Percentiles rank a stretch among this genome's conserved stretches.
phyloP scores from a whole-genome alignment of 1,140 invertebrate species.

The Protaetia brevitarsis region DNA sequence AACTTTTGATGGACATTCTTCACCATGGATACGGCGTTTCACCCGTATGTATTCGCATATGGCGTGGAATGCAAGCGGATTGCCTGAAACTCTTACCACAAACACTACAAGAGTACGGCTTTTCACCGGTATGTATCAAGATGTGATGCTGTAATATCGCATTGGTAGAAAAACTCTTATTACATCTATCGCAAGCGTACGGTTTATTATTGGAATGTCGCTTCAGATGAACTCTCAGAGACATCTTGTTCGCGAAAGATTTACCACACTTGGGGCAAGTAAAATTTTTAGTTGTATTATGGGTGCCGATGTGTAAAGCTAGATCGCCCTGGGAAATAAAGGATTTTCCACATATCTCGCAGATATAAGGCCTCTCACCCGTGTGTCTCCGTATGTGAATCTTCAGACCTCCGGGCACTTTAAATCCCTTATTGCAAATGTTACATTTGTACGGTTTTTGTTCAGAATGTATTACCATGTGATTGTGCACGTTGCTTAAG shows the following conservation, averaged over 20 bases:
- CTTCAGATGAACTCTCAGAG: slow-evolving; percentile 44
- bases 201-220: slow-evolving; percentile 90
- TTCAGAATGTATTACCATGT: not conserved
- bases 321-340: slow-evolving; percentile 33
- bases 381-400: slow-evolving; percentile 34
- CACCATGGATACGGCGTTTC: slow-evolving; percentile 31
- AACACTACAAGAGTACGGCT: slow-evolving; percentile 41
- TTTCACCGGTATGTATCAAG: slow-evolving; percentile 44
- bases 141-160: slow-evolving; percentile 33
- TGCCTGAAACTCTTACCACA: slow-evolving; percentile 56
- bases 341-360: slow-evolving; percentile 33
- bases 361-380: slow-evolving; percentile 33
- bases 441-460: slow-evolving; percentile 24
- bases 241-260: slow-evolving; percentile 44
- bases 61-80: slow-evolving; percentile 58
- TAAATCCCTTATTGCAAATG: slow-evolving; percentile 33
- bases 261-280: slow-evolving; percentile 55
- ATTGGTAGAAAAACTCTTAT: slow-evolving; percentile 49
- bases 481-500: not conserved
- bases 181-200: slow-evolving; percentile 66
- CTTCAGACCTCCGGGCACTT: slow-evolving; percentile 34
- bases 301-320: slow-evolving; percentile 29
- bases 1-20: slow-evolving; percentile 13
- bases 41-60: slow-evolving; percentile 63
- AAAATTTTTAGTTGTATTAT: slow-evolving; percentile 33